Percentiles rank a stretch among this genome's conserved stretches.
Evolutionary conservation across 1,140 invertebrate genomes (phyloP).

Genomic region (Drosophila santomea): DNA sequence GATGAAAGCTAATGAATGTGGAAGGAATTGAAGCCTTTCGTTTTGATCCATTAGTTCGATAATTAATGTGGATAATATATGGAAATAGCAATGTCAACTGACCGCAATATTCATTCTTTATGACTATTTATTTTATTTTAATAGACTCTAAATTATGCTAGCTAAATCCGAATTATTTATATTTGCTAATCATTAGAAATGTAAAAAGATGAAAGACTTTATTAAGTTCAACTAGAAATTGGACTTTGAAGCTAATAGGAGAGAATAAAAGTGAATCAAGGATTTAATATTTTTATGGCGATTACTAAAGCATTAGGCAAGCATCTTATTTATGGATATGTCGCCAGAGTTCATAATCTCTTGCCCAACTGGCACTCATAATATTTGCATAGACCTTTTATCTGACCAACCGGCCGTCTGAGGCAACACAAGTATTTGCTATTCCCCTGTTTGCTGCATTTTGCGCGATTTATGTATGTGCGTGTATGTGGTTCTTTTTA

Average conservation of each 20-base stretch:
- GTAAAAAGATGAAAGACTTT: no score
- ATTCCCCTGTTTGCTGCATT: conserved; percentile 49
- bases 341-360: conserved; percentile 3
- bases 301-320: conserved; percentile 29
- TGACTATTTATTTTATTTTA: no score
- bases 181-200: no score
- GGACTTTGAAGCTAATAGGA: no score
- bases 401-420: conserved; percentile 68
- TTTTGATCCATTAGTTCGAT: not conserved
- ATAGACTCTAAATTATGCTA: no score
- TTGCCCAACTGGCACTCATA: conserved; percentile 40
- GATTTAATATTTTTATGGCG: conserved; percentile 4
- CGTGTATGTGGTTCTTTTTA: conserved; percentile 40
- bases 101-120: no score
- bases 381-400: conserved; percentile 50
- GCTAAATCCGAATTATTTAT: no score
- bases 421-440: conserved; percentile 57
- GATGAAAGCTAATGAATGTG: not conserved
- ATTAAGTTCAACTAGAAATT: no score
- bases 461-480: conserved; percentile 25
- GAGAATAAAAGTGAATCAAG: not conserved
- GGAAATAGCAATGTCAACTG: no score
- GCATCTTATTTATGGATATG: conserved; percentile 19
- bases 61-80: no score
- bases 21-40: no score